These are phyloP conservation scores for Acholoe squamosa DNA, from an alignment of 2,888 invertebrate species.

Conservation along the genomic window DNA sequence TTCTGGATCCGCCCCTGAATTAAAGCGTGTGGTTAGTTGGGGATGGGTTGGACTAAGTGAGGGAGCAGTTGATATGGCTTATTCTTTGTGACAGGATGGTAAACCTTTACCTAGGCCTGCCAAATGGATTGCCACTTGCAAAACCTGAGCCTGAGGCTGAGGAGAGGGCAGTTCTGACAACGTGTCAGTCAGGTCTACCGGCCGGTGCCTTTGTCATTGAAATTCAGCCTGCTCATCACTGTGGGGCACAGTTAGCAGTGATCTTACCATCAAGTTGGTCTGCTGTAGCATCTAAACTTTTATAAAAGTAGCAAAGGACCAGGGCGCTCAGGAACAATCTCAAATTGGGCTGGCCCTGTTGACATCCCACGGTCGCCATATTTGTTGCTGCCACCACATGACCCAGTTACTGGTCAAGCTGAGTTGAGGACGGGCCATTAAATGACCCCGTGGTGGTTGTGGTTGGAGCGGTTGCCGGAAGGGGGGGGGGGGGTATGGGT, in stretches of 20 bases:
- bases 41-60: no score
- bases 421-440: background rate
- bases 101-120: no score
- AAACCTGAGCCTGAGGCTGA: no score
- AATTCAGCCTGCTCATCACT: background rate
- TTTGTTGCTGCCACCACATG: background rate
- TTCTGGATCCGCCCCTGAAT: no score
- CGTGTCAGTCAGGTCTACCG: background rate
- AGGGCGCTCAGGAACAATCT: constrained; percentile 6
- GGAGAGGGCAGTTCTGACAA: background rate
- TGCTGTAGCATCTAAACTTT: constrained; percentile 40
- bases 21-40: no score
- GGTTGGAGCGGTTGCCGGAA: no score
- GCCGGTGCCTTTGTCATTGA: background rate
- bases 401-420: background rate
- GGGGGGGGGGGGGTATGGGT: no score
- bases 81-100: no score
- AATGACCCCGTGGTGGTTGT: no score
- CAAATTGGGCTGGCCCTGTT: constrained; percentile 15
- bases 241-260: background rate
- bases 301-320: constrained; percentile 58
- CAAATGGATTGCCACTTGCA: no score
- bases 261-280: constrained; percentile 60
- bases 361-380: constrained; percentile 35
- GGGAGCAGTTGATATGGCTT: no score